Conservation (phyloP, 2,113 vertebrate species). For the Petrocephalus zakoni region DNA sequence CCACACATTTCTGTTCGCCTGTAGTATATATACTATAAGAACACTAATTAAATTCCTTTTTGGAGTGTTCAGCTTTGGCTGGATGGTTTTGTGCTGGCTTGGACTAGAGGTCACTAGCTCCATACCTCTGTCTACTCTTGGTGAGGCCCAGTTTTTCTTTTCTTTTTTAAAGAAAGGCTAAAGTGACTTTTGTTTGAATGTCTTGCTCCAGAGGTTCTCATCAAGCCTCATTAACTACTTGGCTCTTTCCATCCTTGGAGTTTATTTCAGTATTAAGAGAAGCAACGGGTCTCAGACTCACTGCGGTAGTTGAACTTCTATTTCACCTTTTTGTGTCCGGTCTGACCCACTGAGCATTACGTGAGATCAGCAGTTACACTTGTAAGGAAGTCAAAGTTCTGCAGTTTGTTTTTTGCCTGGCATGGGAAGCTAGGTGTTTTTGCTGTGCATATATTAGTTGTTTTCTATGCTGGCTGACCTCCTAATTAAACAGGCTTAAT, state of each 20-base stretch:
- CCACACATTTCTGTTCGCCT: not conserved
- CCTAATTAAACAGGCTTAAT: not conserved
- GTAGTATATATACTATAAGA: not conserved
- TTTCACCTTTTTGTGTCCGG: not conserved
- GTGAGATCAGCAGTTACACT: not conserved
- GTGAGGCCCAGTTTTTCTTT: not conserved
- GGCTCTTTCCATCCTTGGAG: not conserved
- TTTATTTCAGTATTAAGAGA: not conserved
- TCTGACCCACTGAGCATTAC: not conserved
- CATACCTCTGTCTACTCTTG: too few species aligned
- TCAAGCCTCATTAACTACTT: not conserved
- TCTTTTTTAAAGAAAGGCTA: not conserved
- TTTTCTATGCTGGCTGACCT: not conserved
- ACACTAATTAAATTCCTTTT: not conserved
- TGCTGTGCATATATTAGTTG: not conserved
- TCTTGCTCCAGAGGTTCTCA: not conserved
- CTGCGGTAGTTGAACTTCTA: not conserved
- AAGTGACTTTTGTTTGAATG: not conserved
- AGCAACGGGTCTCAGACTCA: not conserved
- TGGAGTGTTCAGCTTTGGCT: not conserved
- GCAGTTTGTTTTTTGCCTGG: not conserved
- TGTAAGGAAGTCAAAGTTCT: not conserved
- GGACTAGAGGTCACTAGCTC: not conserved
- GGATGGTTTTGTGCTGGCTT: not conserved
- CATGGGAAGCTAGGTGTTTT: not conserved